These are phyloP conservation scores for Agrochola lychnidis DNA, from an alignment of 2,888 invertebrate species.

Conservation along the genomic window DNA sequence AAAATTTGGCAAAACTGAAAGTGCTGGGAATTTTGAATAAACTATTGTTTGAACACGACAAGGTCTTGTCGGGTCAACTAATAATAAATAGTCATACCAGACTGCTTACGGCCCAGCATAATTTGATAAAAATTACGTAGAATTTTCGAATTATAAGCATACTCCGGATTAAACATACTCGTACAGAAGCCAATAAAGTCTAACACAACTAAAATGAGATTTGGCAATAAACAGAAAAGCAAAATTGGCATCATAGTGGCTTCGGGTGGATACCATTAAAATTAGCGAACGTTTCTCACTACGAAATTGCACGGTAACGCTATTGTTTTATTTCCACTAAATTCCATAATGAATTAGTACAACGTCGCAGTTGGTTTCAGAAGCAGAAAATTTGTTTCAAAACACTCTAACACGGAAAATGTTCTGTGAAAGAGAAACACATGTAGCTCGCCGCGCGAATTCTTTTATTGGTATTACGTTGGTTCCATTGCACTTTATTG, in stretches of 20 bases:
- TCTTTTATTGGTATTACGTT: slow-evolving; percentile 40
- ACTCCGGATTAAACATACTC: slow-evolving; percentile 2
- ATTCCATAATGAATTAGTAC: slow-evolving; percentile 66
- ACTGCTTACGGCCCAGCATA: not conserved
- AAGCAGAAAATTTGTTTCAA: slow-evolving; percentile 59
- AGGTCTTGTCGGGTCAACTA: no score
- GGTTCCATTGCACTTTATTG: slow-evolving; percentile 43
- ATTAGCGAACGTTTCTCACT: slow-evolving; percentile 25
- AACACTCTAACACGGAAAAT: slow-evolving; percentile 44
- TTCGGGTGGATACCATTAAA: slow-evolving; percentile 3
- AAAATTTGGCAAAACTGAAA: no score
- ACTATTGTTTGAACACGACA: no score
- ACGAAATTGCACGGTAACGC: not conserved
- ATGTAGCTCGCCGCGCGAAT: slow-evolving; percentile 44
- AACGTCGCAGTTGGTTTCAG: slow-evolving; percentile 56
- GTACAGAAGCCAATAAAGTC: not conserved
- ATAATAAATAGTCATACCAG: not conserved
- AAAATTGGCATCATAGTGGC: slow-evolving; percentile 6
- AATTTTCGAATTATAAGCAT: not conserved
- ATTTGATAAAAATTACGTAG: slow-evolving; percentile 3
- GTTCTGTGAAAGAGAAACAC: slow-evolving; percentile 48
- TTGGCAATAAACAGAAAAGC: slow-evolving; percentile 7
- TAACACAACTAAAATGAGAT: slow-evolving; percentile 19
- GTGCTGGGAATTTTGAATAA: no score
- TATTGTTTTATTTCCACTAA: slow-evolving; percentile 60